Evolutionary conservation across 2,797 vertebrate species (phyloP), one percentile per base, ranked within the genome.

Genomic region (Myotis daubentonii): DNA sequence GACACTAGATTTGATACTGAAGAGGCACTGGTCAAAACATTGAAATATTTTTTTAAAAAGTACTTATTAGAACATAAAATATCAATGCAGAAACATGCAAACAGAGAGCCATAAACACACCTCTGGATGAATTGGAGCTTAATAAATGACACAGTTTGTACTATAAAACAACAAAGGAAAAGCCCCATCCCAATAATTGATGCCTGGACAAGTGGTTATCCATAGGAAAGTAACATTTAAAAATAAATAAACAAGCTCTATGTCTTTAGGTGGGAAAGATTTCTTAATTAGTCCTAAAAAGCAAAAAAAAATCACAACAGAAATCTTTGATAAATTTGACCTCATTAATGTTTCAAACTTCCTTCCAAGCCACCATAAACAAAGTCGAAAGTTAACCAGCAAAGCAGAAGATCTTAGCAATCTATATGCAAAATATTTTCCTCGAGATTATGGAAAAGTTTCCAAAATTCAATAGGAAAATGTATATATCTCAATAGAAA

Each of bases 401-500:
- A 87, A 81, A 74, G 25, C 60, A 94, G 55, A 72, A 71, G 36
- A 47, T 30, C 11, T 68, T 49, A 72, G 66, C 53, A 36, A 80
- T 22, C 68, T 11, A 47, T 25, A 75, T 41, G 20, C 16, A 60
- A 87, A 87, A 44, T 36, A 62, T 6, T 62, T 23, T 30, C 57
- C 17, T 49, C 4, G 10, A 53, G 83, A 30, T 76, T 70, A 76
- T 68, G 33, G 23, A 51, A 60, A 76, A 20, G 2, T n/a, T 81
- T 74, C 13, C 44, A 51, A 94, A 91, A 82, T 51, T 60, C 33
- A 70, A 19, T 17, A 94, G 71, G 25, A 88, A 82, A 87, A 55
- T 47, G 17, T 13, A 79, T 62, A 19, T 49, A 51, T 62, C 25
- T 9, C 19, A n/a, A 71, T n/a, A 51, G 30, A 79, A 62, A 74